Evolutionary conservation across 2,888 invertebrate species (phyloP).

Genomic region (Apotomis turbidana): DNA sequence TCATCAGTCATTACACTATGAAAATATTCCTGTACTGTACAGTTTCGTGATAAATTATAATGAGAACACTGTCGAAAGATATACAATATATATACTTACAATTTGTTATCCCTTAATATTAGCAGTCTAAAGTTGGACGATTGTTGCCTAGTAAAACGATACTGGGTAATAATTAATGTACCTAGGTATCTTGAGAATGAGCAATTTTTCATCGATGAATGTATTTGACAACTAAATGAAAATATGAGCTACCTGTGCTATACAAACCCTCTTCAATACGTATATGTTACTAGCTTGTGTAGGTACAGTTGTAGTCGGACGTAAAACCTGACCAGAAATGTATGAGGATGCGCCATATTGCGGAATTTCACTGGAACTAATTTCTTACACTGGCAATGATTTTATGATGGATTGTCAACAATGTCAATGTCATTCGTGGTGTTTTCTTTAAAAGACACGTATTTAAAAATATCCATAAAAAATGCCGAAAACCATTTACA

Average conservation of each 20-base stretch:
- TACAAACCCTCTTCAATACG: neutral
- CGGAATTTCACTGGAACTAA: too few species aligned
- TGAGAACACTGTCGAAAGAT: neutral
- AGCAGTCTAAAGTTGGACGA: neutral
- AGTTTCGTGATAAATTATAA: neutral
- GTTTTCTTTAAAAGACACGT: too few species aligned
- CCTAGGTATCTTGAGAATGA: neutral
- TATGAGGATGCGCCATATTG: too few species aligned
- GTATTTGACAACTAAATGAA: slow-evolving; percentile 6
- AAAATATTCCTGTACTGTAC: neutral
- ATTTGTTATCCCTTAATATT: neutral
- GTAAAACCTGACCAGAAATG: too few species aligned
- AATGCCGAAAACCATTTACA: too few species aligned
- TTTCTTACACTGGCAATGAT: too few species aligned
- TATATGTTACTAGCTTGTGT: slow-evolving; percentile 8
- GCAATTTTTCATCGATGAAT: neutral
- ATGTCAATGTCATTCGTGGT: too few species aligned
- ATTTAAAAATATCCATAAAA: too few species aligned
- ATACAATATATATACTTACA: slow-evolving; percentile 22
- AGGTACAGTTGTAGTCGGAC: neutral
- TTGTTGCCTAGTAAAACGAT: neutral
- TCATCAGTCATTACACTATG: neutral
- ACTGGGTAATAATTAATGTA: neutral
- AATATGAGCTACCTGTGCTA: slow-evolving; percentile 8
- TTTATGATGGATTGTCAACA: too few species aligned